These are phyloP conservation scores for Philopedon plagiatum DNA, from an alignment of 2,888 invertebrate genomes.

Conservation along the genomic window DNA sequence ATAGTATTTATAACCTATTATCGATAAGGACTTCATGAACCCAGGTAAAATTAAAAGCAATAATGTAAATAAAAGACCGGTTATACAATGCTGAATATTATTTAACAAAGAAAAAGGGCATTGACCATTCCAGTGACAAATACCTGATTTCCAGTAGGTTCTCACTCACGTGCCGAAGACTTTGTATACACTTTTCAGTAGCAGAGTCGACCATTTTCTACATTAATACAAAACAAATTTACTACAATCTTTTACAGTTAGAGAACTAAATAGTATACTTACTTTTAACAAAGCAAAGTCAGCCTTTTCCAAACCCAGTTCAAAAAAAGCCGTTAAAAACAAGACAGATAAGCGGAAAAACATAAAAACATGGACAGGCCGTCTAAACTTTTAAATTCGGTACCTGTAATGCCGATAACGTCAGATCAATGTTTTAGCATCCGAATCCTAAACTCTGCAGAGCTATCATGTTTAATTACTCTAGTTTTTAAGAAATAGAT, in stretches of 20 bases:
- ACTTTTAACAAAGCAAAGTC: neutral
- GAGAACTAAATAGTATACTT: neutral
- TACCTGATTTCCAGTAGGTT: conserved; percentile 15
- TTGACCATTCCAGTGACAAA: conserved; percentile 20
- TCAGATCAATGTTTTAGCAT: neutral
- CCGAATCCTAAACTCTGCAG: neutral
- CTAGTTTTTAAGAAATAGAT: too few relatives aligned
- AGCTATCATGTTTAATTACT: too few relatives aligned
- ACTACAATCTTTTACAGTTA: neutral
- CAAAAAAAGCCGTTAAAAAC: conserved; percentile 4
- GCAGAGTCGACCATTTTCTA: conserved; percentile 5
- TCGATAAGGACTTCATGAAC: too few relatives aligned
- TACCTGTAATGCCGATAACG: neutral
- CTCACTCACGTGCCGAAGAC: conserved; percentile 6
- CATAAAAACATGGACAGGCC: neutral
- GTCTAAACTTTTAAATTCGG: neutral
- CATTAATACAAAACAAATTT: neutral
- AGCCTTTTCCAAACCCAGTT: neutral
- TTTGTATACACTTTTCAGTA: conserved; percentile 16
- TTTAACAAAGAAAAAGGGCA: conserved; percentile 23
- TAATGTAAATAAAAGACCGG: neutral
- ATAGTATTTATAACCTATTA: too few relatives aligned
- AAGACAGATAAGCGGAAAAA: neutral
- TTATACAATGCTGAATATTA: neutral
- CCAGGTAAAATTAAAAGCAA: neutral